Conservation (phyloP, 92 coral and sea anemone species). For the Siderastrea siderea region DNA sequence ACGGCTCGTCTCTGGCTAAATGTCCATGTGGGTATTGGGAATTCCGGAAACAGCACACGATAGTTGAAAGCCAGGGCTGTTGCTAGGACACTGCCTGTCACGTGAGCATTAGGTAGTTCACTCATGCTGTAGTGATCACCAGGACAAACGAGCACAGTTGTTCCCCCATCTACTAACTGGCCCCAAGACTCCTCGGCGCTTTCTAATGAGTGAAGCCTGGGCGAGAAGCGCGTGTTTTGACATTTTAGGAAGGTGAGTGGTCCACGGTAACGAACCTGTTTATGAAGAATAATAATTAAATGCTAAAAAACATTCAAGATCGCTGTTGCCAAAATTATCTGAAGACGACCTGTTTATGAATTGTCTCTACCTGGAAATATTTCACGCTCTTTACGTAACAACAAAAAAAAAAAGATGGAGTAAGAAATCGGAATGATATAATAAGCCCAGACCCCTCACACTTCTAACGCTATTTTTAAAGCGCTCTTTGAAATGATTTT, state of each 20-base stretch:
- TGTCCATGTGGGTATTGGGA: constrained; percentile 34
- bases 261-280: constrained; percentile 66
- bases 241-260: constrained; percentile 70
- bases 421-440: too few relatives aligned
- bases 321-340: too few relatives aligned
- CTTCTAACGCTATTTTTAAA: too few relatives aligned
- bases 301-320: too few relatives aligned
- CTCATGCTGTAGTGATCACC: constrained; percentile 78
- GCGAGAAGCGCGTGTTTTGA: constrained; percentile 45
- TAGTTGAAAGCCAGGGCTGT: constrained; percentile 62
- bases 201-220: constrained; percentile 9
- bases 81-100: constrained; percentile 75
- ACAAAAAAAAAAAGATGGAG: too few relatives aligned
- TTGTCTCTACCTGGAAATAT: too few relatives aligned
- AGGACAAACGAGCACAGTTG: constrained; percentile 68
- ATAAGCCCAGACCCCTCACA: too few relatives aligned
- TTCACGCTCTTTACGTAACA: too few relatives aligned
- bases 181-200: constrained; percentile 69
- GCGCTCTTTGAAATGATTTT: too few relatives aligned
- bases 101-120: constrained; percentile 69
- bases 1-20: constrained; percentile 66
- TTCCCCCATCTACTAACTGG: constrained; percentile 64
- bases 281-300: neutral
- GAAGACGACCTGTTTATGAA: too few relatives aligned
- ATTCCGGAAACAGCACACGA: constrained; percentile 56